A percentile compares a stretch with the other conserved stretches of the same genome.
Conservation (phyloP, 2,888 invertebrate genomes). For the Luffia ferchaultella region DNA sequence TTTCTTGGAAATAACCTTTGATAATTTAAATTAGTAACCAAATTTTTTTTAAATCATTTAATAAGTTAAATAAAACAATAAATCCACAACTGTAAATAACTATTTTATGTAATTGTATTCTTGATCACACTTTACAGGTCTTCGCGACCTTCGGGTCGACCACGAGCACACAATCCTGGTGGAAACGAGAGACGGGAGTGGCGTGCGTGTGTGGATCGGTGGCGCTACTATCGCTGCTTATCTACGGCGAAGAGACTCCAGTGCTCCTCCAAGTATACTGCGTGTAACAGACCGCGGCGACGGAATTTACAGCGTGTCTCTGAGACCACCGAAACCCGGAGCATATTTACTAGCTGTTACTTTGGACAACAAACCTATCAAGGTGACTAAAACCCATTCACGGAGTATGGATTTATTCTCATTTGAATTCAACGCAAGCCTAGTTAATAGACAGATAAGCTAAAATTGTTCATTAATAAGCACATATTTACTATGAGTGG, state of each 20-base stretch:
- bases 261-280: conserved; percentile 47
- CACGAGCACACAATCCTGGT: conserved; percentile 67
- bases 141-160: conserved; percentile 70
- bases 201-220: conserved; percentile 71
- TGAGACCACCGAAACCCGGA: conserved; percentile 72
- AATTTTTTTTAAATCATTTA: too few relatives aligned
- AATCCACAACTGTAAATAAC: too few relatives aligned
- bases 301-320: conserved; percentile 69
- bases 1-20: too few relatives aligned
- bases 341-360: conserved; percentile 68
- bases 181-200: conserved; percentile 69
- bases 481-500: too few relatives aligned
- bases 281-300: conserved; percentile 69
- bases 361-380: conserved; percentile 71
- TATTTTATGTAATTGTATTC: too few relatives aligned
- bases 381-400: conserved; percentile 61
- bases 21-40: too few relatives aligned
- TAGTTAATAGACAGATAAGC: too few relatives aligned
- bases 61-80: too few relatives aligned
- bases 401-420: too few relatives aligned
- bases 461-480: too few relatives aligned
- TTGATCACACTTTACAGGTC: too few relatives aligned
- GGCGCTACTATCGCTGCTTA: conserved; percentile 69
- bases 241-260: conserved; percentile 46
- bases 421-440: too few relatives aligned